Conservation (phyloP, 2,888 invertebrate genomes). For the Tipula vernalis region DNA sequence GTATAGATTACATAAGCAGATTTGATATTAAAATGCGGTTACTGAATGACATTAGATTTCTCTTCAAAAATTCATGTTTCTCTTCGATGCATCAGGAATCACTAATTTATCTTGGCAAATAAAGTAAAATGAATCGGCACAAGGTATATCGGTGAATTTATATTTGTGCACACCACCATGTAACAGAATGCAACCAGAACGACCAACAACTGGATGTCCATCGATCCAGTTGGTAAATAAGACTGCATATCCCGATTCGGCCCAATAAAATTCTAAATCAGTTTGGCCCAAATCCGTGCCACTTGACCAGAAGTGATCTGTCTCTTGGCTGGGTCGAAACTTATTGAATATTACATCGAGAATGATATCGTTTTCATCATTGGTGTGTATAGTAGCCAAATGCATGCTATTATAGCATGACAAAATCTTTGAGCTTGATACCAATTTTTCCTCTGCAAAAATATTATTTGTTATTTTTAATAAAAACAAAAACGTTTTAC, state of each 20-base stretch:
- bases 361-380: background rate
- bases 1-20: too few relatives aligned
- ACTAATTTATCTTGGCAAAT: background rate
- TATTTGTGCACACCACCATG: background rate
- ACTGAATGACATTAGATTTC: background rate
- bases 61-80: background rate
- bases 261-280: background rate
- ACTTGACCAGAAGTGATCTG: background rate
- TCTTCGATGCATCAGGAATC: background rate
- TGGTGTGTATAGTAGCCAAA: background rate
- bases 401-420: background rate
- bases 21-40: too few relatives aligned
- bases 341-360: background rate
- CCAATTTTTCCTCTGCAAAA: background rate
- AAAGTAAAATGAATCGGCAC: background rate
- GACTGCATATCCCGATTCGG: background rate
- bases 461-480: background rate
- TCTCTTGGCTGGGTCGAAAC: background rate
- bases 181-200: background rate
- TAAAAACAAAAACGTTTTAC: too few relatives aligned
- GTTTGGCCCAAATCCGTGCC: background rate
- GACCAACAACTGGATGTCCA: background rate
- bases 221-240: background rate
- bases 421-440: background rate
- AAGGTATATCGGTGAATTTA: background rate